Conservation (phyloP, 2,113 vertebrate genomes). For the Xenopus tropicalis region DNA sequence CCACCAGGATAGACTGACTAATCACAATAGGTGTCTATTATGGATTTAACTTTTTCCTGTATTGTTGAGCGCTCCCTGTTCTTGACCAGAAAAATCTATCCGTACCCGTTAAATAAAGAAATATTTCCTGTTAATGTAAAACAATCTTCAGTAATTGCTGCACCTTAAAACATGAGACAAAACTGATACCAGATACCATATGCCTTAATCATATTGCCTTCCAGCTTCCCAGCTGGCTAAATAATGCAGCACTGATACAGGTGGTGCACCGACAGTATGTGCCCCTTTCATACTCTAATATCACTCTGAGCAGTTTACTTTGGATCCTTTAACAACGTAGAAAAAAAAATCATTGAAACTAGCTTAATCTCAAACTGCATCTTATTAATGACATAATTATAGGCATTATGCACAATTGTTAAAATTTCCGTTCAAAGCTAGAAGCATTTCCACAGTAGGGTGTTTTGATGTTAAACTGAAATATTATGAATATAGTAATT, state of each 20-base stretch:
- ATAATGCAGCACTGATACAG: too few relatives aligned
- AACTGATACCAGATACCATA: too few relatives aligned
- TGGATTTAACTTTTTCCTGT: too few relatives aligned
- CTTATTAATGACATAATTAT: slow-evolving; percentile 50
- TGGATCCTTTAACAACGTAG: slow-evolving; percentile 7
- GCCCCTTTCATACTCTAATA: background rate
- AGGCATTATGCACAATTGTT: slow-evolving; percentile 58
- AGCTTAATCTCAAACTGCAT: slow-evolving; percentile 31
- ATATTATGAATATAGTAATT: slow-evolving; percentile 55
- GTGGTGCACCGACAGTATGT: too few relatives aligned
- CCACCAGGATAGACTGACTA: too few relatives aligned
- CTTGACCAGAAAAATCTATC: too few relatives aligned
- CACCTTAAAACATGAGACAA: too few relatives aligned
- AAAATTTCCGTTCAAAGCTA: slow-evolving; percentile 41
- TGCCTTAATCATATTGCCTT: too few relatives aligned
- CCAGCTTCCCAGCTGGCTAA: too few relatives aligned
- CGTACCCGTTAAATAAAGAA: too few relatives aligned
- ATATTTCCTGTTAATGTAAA: background rate
- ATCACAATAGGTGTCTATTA: too few relatives aligned
- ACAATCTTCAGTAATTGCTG: background rate
- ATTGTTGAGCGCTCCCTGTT: too few relatives aligned
- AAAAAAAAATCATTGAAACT: background rate
- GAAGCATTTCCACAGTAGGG: slow-evolving; percentile 44
- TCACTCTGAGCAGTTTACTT: background rate
- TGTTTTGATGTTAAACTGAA: slow-evolving; percentile 53